These are phyloP conservation scores for Troides aeacus DNA, from an alignment of 2,888 invertebrate genomes.

Conservation along the genomic window DNA sequence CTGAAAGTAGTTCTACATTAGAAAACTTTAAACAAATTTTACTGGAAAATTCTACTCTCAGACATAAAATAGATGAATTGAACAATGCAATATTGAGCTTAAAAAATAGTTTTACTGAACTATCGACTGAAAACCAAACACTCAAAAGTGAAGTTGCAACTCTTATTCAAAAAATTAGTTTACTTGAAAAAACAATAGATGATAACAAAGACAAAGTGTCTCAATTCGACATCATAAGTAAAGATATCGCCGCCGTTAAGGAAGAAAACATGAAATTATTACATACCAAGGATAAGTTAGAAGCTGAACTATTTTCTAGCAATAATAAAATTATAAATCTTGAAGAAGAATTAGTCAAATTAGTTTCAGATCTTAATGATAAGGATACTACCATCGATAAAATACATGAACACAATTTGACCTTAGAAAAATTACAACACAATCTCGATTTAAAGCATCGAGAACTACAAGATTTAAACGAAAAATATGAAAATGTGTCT, in stretches of 20 bases:
- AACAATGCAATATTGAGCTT: conserved; percentile 40
- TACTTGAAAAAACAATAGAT: conserved; percentile 45
- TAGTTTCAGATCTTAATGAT: conserved; percentile 62
- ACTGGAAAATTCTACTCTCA: conserved; percentile 46
- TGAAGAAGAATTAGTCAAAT: conserved; percentile 63
- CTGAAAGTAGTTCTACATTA: conserved; percentile 28
- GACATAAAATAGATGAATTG: conserved; percentile 40
- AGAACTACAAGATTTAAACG: conserved; percentile 55
- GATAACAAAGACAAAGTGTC: conserved; percentile 47
- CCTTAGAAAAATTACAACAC: conserved; percentile 44
- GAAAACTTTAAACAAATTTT: conserved; percentile 39
- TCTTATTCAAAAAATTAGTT: conserved; percentile 37
- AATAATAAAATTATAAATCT: conserved; percentile 59
- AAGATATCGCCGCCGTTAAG: conserved; percentile 47
- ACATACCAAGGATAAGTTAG: conserved; percentile 49
- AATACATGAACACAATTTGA: conserved; percentile 46
- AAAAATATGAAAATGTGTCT: conserved; percentile 42
- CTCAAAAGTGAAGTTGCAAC: conserved; percentile 41
- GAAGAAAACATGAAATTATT: conserved; percentile 51
- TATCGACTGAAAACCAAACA: conserved; percentile 42
- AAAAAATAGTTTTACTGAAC: conserved; percentile 39
- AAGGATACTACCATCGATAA: conserved; percentile 63
- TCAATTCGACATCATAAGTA: conserved; percentile 45
- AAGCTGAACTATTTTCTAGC: conserved; percentile 53
- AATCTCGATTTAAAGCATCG: conserved; percentile 51